Percentiles rank a stretch among this genome's conserved stretches.
Evolutionary conservation across 2,113 vertebrate genomes (phyloP).

Genomic region (Morone saxatilis): DNA sequence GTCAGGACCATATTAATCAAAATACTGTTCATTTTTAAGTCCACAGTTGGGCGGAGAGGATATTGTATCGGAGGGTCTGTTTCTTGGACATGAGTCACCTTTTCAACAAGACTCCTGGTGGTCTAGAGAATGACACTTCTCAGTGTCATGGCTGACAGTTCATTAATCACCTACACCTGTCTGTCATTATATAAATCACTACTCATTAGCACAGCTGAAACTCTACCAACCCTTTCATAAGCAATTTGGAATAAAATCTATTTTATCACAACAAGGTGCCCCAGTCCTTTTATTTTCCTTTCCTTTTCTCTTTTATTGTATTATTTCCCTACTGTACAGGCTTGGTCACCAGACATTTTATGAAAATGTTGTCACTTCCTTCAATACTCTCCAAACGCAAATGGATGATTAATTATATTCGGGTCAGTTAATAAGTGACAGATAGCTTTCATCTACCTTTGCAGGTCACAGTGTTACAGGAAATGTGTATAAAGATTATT

Average conservation of each 20-base stretch:
- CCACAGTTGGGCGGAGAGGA: not conserved
- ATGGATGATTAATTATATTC: not conserved
- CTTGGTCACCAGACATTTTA: not conserved
- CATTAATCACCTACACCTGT: slow-evolving; percentile 32
- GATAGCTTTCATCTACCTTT: not conserved
- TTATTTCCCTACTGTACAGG: not conserved
- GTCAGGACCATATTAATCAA: not conserved
- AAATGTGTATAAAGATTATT: not conserved
- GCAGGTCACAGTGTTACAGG: not conserved
- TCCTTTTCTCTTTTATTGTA: too few species aligned
- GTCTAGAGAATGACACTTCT: not conserved
- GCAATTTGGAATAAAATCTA: not conserved
- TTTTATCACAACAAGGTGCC: not conserved
- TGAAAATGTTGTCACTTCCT: not conserved
- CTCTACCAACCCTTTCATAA: not conserved
- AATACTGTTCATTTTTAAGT: not conserved
- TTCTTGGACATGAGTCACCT: not conserved
- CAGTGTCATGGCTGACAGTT: slow-evolving; percentile 1
- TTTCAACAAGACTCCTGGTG: not conserved
- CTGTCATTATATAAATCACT: slow-evolving; percentile 27
- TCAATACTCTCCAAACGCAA: not conserved
- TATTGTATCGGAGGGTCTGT: not conserved
- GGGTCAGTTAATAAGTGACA: not conserved
- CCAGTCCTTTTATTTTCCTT: not conserved
- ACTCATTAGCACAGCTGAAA: slow-evolving; percentile 14